These are phyloP conservation scores for Allacma fusca DNA, from an alignment of 2,888 invertebrate genomes.

Conservation along the genomic window DNA sequence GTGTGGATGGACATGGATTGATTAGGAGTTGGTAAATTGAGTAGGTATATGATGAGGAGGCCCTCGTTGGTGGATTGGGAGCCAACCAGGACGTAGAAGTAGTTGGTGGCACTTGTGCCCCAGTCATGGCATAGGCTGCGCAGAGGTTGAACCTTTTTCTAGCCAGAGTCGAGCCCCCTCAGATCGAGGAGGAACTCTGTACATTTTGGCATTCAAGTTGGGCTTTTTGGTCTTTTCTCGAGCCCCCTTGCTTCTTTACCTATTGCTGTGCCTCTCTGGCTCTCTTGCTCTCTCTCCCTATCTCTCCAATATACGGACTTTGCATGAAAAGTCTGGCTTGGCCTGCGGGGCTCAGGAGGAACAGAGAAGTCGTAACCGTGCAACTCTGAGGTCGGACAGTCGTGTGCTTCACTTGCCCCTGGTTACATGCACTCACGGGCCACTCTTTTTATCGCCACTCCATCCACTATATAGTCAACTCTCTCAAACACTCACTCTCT, in stretches of 20 bases:
- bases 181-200: constrained; percentile 18
- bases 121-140: constrained; percentile 60
- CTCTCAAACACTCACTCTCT: too few relatives aligned
- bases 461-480: too few relatives aligned
- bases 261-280: constrained; percentile 1
- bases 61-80: constrained; percentile 42
- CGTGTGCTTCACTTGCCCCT: constrained; percentile 60
- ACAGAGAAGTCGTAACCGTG: constrained; percentile 59
- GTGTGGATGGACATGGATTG: constrained; percentile 37
- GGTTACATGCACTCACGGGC: constrained; percentile 49
- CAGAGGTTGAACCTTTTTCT: constrained; percentile 60
- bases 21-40: constrained; percentile 34
- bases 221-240: constrained; percentile 34
- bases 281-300: constrained; percentile 22
- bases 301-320: constrained; percentile 19
- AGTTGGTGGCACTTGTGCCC: constrained; percentile 58
- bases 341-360: constrained; percentile 59
- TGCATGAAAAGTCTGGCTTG: constrained; percentile 50
- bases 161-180: constrained; percentile 51
- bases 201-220: constrained; percentile 26
- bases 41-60: constrained; percentile 35
- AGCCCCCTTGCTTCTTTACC: constrained; percentile 28
- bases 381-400: constrained; percentile 59
- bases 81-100: constrained; percentile 56
- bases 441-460: constrained; percentile 35